Conservation (phyloP, 2,797 vertebrate genomes). For the Lophius americanus region DNA sequence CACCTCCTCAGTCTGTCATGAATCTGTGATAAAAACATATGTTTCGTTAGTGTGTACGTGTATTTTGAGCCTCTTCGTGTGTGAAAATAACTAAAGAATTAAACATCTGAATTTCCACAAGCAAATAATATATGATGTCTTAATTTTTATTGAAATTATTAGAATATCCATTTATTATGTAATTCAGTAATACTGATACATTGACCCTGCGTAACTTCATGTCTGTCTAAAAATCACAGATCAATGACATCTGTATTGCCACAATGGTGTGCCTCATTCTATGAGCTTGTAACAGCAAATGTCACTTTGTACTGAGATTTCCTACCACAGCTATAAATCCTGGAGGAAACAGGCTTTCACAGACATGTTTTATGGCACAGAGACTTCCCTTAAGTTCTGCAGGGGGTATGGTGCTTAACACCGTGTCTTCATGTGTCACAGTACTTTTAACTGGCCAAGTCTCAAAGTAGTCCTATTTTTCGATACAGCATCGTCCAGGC, state of each 20-base stretch:
- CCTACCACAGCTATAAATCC: conserved; percentile 78
- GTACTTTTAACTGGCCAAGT: conserved; percentile 73
- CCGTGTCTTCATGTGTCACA: conserved; percentile 73
- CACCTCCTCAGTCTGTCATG: too few species aligned
- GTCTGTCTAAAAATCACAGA: conserved; percentile 35
- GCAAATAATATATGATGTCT: not conserved
- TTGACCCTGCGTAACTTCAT: not conserved
- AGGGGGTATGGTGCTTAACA: conserved; percentile 76
- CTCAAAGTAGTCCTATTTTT: conserved; percentile 54
- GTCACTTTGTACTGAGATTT: conserved; percentile 73
- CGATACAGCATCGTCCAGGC: conserved; percentile 54
- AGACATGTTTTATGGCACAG: conserved; percentile 77
- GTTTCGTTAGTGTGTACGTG: not conserved
- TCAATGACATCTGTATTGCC: conserved; percentile 36
- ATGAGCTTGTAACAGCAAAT: conserved; percentile 73
- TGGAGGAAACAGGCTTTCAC: conserved; percentile 75
- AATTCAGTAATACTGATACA: not conserved
- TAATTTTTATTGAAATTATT: not conserved
- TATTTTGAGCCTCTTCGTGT: not conserved
- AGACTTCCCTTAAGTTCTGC: conserved; percentile 84
- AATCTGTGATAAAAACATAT: too few species aligned
- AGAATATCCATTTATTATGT: conserved; percentile 1
- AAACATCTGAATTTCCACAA: not conserved
- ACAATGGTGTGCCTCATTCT: conserved; percentile 53
- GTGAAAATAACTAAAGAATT: not conserved